Evolutionary conservation across 2,797 vertebrate genomes (phyloP).

Genomic region (Mionectes olivaceus): DNA sequence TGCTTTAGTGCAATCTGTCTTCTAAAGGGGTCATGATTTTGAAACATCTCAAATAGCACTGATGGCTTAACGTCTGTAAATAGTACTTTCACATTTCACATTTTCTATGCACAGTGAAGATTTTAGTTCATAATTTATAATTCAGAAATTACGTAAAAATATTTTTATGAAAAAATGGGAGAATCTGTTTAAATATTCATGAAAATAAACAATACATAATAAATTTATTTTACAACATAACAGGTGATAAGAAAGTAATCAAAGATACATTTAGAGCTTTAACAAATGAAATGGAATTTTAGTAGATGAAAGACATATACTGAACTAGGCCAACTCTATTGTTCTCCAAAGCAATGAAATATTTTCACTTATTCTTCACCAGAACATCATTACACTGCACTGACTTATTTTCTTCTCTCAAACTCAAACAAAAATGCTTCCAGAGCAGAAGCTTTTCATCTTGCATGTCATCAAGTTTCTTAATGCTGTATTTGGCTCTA

Average conservation of each 20-base stretch:
- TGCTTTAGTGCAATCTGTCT: slow-evolving; percentile 69
- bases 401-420: slow-evolving; percentile 24
- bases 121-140: slow-evolving; percentile 59
- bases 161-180: slow-evolving; percentile 63
- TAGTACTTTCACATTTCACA: slow-evolving; percentile 70
- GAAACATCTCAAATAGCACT: slow-evolving; percentile 75
- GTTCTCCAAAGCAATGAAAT: slow-evolving; percentile 23
- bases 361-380: slow-evolving; percentile 23
- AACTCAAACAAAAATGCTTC: slow-evolving; percentile 15
- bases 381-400: slow-evolving; percentile 7
- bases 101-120: slow-evolving; percentile 62
- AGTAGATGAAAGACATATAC: slow-evolving; percentile 48
- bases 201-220: slow-evolving; percentile 66
- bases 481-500: slow-evolving; percentile 27
- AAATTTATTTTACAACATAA: slow-evolving; percentile 39
- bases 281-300: slow-evolving; percentile 50
- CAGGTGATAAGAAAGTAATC: slow-evolving; percentile 63
- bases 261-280: slow-evolving; percentile 57
- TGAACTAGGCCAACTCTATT: neutral
- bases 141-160: slow-evolving; percentile 72
- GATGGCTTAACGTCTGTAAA: slow-evolving; percentile 73
- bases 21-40: slow-evolving; percentile 78
- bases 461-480: slow-evolving; percentile 32
- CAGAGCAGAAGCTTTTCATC: slow-evolving; percentile 31
- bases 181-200: slow-evolving; percentile 61